Evolutionary conservation across 2,888 invertebrate genomes (phyloP), one percentile per base, ranked within the genome.

Genomic region (Acholoe squamosa): DNA sequence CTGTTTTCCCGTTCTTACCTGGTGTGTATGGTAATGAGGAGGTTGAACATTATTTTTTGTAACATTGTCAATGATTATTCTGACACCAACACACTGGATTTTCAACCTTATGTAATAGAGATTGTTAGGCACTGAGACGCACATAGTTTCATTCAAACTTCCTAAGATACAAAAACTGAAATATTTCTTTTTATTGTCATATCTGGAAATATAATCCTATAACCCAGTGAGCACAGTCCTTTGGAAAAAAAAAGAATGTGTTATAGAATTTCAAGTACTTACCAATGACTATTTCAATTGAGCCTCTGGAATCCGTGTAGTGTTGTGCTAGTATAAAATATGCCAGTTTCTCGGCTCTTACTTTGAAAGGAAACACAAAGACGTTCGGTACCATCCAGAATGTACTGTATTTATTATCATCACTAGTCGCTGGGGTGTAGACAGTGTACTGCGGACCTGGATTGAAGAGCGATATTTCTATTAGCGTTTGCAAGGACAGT

Each of bases 381-480:
- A 12, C 31, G 3, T 10, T 28, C 1, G 86, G 25, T 0, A 25
- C 25, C 86, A 86, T 86, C 86, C 86, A 86, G 86, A 54, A 86
- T 1, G 86, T 54, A 28, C 52, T 28, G 54, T 86, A 86, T n/a
- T n/a, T 54, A 0, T 14, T 5, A 0, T 28, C 12, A 0, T 31
- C 54, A 22, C 7, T 19, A 51, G 51, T 16, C 12, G 52, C 28
- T 25, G 61, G n/a, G 3, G 86, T 86, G 52, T 86, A 86, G n/a
- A 86, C 86, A 0, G 56, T 56, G 31, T 25, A n/a, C 86, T 54
- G 54, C 3, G 86, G 86, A 31, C 86, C 86, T 86, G 52, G 22
- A 86, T 52, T 61, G n/a, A 43, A 43, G 3, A 43, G 43, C 3
- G 3, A 43, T n/a, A n/a, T n/a, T n/a, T n/a, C n/a, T n/a, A n/a